Conservation (phyloP, 1,140 invertebrate genomes). For the Helicoverpa zea region DNA sequence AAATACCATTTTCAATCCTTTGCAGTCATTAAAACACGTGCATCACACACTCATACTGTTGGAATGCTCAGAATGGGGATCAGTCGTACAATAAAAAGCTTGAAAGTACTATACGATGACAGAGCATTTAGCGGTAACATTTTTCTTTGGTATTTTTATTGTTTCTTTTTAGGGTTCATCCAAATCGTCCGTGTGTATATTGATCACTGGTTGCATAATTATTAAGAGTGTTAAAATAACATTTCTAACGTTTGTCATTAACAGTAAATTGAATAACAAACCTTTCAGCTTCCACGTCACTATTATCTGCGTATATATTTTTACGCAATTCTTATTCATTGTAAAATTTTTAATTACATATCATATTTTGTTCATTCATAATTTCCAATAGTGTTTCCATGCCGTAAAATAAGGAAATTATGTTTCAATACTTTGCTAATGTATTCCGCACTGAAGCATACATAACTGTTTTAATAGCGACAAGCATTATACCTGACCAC, state of each 20-base stretch:
- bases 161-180: conserved; percentile 32
- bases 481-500: background rate
- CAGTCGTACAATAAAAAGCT: conserved; percentile 56
- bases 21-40: conserved; percentile 61
- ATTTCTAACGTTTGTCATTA: too few species aligned
- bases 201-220: too few species aligned
- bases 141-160: conserved; percentile 43
- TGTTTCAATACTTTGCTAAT: background rate
- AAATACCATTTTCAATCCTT: conserved; percentile 64
- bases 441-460: background rate
- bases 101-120: conserved; percentile 46
- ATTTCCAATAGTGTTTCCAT: background rate
- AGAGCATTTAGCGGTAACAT: conserved; percentile 41
- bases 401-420: background rate
- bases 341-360: too few species aligned
- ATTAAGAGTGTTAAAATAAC: too few species aligned
- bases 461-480: background rate
- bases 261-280: too few species aligned
- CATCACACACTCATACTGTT: conserved; percentile 63
- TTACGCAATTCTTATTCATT: too few species aligned
- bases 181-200: background rate
- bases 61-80: conserved; percentile 67
- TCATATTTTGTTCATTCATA: background rate
- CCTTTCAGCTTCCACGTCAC: too few species aligned
- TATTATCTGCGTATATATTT: too few species aligned